Base-by-base conservation (phyloP, 2,888 invertebrate species). In the Oxytorus armatus region DNA sequence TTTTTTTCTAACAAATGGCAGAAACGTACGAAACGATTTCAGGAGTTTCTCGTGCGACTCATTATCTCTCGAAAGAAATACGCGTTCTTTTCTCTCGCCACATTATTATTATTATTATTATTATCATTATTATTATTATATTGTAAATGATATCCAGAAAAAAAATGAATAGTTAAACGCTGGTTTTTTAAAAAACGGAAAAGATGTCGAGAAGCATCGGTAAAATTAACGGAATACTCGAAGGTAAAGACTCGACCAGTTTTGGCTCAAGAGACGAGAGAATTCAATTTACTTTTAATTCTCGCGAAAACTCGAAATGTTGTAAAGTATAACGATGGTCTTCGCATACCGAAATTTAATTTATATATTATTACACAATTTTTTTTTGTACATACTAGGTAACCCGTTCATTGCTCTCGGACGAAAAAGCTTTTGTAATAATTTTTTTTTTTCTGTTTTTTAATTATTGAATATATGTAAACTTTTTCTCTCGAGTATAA, bases 361-460 rank as follows among this genome's bases (percentile, higher is more conserved):
- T 82, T 77, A 76, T 73, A 70, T 73, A 72, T 77, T 80, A 83
- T 75, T 75, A 75, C 73, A 59, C 39, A 65, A 81, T 77, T 81
- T 81, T 77, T 65, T 49, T 18, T 33, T 61, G 89, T 89, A 89
- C 80, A 89, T 89, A 89, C 83, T 89, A 88, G 87, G 84, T 81
- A 82, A 86, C n/a, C n/a, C 76, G 83, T 85, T 87, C 86, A 84
- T 83, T 81, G 84, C 85, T 87, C 84, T 77, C 79, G 73, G 51
- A 84, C 76, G 36, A 80, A 82, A 55, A 75, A 59, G 73, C 68
- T 83, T 84, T 84, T 76, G 69, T 76, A 75, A 59, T 70, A 72
- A 57, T 75, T 69, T 76, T 75, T 61, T 68, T 72, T 68, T 57
- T 77, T 66, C 73, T 75, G 63, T 77, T 66, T 76, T 81, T 49